Evolutionary conservation across 1,140 invertebrate genomes (phyloP).

Genomic region (Limonius californicus): DNA sequence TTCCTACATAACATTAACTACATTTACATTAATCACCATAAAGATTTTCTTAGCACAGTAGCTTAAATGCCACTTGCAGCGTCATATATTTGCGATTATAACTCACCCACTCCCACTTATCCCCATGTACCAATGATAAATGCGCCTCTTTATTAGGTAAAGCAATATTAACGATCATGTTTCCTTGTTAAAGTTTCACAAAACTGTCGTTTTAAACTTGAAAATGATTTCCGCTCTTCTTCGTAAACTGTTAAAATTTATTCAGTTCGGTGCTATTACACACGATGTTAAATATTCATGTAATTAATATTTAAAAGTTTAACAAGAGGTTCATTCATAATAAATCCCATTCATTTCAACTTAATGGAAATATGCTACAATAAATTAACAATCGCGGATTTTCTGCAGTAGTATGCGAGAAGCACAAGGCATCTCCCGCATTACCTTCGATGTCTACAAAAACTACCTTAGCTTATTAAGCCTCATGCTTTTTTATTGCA

Average conservation of each 20-base stretch:
- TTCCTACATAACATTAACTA: slow-evolving; percentile 23
- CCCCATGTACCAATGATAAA: background rate
- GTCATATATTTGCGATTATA: slow-evolving; percentile 17
- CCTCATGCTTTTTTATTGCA: too few relatives aligned
- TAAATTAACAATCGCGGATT: background rate
- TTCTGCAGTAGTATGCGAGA: too few relatives aligned
- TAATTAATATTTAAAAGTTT: slow-evolving; percentile 12
- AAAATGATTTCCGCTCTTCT: slow-evolving; percentile 3
- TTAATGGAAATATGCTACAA: background rate
- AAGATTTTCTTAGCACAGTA: slow-evolving; percentile 18
- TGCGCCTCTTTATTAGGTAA: slow-evolving; percentile 4
- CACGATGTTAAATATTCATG: slow-evolving; percentile 15
- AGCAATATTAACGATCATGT: background rate
- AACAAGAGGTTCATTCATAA: slow-evolving; percentile 11
- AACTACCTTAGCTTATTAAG: too few relatives aligned
- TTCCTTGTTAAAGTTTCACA: slow-evolving; percentile 2
- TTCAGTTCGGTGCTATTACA: background rate
- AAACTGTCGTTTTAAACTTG: slow-evolving; percentile 1
- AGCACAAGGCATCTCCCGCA: too few relatives aligned
- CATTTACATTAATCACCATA: slow-evolving; percentile 23
- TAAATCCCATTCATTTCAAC: background rate
- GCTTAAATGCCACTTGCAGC: slow-evolving; percentile 13
- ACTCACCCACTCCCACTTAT: slow-evolving; percentile 13
- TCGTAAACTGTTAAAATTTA: slow-evolving; percentile 4
- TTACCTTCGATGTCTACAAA: too few relatives aligned